phyloP scores from a whole-genome alignment of 2,888 invertebrate species.

The Yponomeuta evonymella region DNA sequence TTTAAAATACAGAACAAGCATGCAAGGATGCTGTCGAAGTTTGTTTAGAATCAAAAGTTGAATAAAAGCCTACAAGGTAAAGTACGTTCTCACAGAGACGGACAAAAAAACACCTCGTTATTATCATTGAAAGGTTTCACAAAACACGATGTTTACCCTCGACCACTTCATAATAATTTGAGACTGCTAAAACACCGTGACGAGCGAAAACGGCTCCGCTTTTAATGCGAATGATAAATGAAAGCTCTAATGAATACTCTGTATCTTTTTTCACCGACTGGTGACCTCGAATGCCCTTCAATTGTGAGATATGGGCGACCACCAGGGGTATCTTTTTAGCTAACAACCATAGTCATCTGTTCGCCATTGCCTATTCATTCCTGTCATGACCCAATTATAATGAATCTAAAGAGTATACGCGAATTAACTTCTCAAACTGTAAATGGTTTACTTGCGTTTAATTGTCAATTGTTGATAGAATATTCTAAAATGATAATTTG shows the following conservation, averaged over 20 bases:
- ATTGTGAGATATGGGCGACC: not conserved
- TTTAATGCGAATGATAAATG: not conserved
- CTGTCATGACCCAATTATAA: not conserved
- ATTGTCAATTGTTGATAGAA: no score
- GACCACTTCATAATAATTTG: not conserved
- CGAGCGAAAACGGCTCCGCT: not conserved
- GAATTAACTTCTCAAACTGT: not conserved
- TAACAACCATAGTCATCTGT: not conserved
- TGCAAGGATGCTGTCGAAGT: no score
- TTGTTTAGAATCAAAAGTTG: not conserved
- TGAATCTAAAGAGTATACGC: not conserved
- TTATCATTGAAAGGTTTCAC: not conserved
- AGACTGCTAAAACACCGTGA: not conserved
- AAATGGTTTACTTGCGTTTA: not conserved
- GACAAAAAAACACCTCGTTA: not conserved
- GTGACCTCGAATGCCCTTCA: not conserved
- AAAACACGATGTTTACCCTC: not conserved
- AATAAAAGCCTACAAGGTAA: not conserved
- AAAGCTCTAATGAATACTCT: not conserved
- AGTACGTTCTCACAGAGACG: not conserved
- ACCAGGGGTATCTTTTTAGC: not conserved
- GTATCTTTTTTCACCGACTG: not conserved
- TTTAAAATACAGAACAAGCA: no score
- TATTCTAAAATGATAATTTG: no score
- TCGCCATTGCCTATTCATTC: not conserved